A percentile compares a stretch with the other conserved stretches of the same genome.
These are phyloP conservation scores for Chamaea fasciata DNA, from an alignment of 2,113 vertebrate species.

Conservation along the genomic window DNA sequence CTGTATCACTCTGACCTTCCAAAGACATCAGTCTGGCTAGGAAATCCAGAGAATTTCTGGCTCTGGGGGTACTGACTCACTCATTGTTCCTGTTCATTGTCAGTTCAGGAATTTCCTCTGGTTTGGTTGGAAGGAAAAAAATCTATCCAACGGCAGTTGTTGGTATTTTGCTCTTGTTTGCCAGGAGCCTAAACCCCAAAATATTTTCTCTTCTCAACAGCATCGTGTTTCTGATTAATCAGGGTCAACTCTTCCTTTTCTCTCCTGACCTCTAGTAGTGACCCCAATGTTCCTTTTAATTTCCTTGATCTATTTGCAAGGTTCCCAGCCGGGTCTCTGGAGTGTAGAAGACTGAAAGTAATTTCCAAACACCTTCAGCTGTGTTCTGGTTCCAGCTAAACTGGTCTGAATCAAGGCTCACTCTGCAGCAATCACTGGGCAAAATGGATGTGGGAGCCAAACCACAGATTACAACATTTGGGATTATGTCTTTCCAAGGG, in stretches of 20 bases:
- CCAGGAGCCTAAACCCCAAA: conserved; percentile 32
- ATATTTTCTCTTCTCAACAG: conserved; percentile 49
- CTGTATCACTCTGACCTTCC: conserved; percentile 30
- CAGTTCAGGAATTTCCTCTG: conserved; percentile 69
- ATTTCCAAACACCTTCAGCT: conserved; percentile 43
- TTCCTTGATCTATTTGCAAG: conserved; percentile 51
- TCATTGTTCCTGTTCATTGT: conserved; percentile 62
- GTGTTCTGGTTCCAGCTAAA: not conserved
- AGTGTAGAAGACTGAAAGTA: conserved; percentile 17
- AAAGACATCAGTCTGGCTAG: conserved; percentile 41
- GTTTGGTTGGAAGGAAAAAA: conserved; percentile 56
- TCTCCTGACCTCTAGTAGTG: not conserved
- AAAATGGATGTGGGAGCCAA: not conserved
- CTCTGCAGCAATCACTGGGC: not conserved
- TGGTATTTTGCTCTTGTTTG: conserved; percentile 41
- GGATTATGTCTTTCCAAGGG: conserved; percentile 8
- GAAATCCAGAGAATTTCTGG: conserved; percentile 67
- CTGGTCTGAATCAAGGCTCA: not conserved
- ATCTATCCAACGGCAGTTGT: conserved; percentile 8
- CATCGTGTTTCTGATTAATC: conserved; percentile 35
- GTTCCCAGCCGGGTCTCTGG: conserved; percentile 44
- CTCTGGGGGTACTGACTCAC: conserved; percentile 53
- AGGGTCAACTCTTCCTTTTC: conserved; percentile 45
- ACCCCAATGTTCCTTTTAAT: conserved; percentile 52
- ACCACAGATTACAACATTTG: not conserved